Conservation (phyloP, 2,888 invertebrate genomes). For the Mythimna vitellina region DNA sequence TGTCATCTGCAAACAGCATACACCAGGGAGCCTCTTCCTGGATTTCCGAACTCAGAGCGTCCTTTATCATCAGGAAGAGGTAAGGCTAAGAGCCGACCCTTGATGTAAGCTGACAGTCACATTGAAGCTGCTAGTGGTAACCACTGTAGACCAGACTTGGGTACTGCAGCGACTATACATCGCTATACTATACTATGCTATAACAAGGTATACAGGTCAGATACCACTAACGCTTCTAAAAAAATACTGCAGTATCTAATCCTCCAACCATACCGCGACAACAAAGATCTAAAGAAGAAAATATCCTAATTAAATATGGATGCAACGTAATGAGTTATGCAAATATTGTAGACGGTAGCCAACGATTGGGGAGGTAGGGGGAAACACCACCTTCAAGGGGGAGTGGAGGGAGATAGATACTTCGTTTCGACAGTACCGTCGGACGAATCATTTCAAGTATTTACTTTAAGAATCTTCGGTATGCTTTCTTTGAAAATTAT, state of each 20-base stretch:
- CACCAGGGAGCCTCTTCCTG: too few species aligned
- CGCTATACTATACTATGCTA: too few species aligned
- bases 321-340: constrained; percentile 89
- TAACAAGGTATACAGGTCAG: too few species aligned
- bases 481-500: constrained; percentile 72
- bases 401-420: constrained; percentile 59
- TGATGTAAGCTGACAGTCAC: too few species aligned
- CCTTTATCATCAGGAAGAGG: too few species aligned
- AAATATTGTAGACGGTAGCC: constrained; percentile 86
- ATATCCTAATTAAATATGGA: constrained; percentile 90
- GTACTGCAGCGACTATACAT: too few species aligned
- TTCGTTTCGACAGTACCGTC: constrained; percentile 70
- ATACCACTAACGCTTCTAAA: background rate
- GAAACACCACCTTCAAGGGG: constrained; percentile 43
- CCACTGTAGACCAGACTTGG: too few species aligned
- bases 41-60: too few species aligned
- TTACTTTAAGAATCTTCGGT: constrained; percentile 71
- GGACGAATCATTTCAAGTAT: constrained; percentile 77
- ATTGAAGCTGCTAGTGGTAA: too few species aligned
- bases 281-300: constrained; percentile 77
- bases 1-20: too few species aligned
- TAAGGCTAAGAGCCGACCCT: too few species aligned
- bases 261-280: constrained; percentile 59
- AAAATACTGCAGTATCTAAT: constrained; percentile 55
- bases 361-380: constrained; percentile 74